Percentiles rank a stretch among this genome's conserved stretches.
These are phyloP conservation scores for Bembecia ichneumoniformis DNA, from an alignment of 2,888 invertebrate genomes.

Conservation along the genomic window DNA sequence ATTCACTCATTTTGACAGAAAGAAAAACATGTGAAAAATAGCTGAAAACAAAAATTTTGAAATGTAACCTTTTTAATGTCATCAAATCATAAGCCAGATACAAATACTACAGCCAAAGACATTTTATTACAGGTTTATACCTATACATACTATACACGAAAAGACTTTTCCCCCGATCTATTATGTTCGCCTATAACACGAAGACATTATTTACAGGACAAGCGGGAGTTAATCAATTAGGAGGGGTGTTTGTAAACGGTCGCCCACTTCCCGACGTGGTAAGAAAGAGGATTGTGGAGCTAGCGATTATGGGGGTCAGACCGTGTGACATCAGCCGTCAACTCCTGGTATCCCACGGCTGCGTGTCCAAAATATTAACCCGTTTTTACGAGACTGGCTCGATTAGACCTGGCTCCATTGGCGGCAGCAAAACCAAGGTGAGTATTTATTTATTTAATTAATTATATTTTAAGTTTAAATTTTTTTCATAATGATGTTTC, in stretches of 20 bases:
- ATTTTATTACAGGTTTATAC: too few species aligned
- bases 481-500: background rate
- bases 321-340: conserved; percentile 98
- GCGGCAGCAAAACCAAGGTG: conserved; percentile 96
- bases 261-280: conserved; percentile 97
- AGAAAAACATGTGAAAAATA: too few species aligned
- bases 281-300: conserved; percentile 91
- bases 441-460: conserved; percentile 13
- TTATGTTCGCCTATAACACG: too few species aligned
- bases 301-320: conserved; percentile 93
- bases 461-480: too few species aligned
- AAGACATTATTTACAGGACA: conserved; percentile 77
- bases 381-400: conserved; percentile 97
- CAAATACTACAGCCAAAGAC: too few species aligned
- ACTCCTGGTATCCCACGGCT: conserved; percentile 95
- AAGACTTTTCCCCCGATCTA: too few species aligned
- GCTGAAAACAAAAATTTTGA: too few species aligned
- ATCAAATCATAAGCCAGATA: too few species aligned
- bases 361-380: conserved; percentile 96
- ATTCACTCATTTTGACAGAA: too few species aligned
- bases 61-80: too few species aligned
- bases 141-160: too few species aligned
- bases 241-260: conserved; percentile 97
- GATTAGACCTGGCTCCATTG: conserved; percentile 94
- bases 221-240: conserved; percentile 97